Evolutionary conservation across 1,140 invertebrate species (phyloP).

Genomic region (Hyposmocoma kahamanoa): DNA sequence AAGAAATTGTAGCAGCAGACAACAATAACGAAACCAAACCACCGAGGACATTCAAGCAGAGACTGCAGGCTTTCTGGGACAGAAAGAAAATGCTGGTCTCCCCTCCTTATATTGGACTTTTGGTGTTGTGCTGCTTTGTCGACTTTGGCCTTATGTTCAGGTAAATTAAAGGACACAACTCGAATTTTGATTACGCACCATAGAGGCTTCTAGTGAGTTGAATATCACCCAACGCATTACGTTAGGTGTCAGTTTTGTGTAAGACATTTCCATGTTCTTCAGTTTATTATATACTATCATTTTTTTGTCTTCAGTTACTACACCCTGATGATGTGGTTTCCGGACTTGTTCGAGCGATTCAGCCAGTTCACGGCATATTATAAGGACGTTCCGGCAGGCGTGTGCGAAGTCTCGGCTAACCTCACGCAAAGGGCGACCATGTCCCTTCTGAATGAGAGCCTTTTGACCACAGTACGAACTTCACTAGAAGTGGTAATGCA

Average conservation of each 20-base stretch:
- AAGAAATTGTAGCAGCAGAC: slow-evolving; percentile 46
- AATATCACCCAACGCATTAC: no score
- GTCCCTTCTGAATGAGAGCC: no score
- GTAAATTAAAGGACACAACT: no score
- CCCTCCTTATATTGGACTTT: slow-evolving; percentile 68
- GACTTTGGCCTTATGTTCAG: slow-evolving; percentile 76
- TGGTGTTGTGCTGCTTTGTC: slow-evolving; percentile 71
- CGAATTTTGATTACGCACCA: no score
- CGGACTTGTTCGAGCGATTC: slow-evolving; percentile 78
- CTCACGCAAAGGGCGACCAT: no score
- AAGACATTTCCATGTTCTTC: no score
- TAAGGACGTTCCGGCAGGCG: slow-evolving; percentile 69
- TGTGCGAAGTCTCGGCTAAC: slow-evolving; percentile 73
- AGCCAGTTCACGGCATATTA: slow-evolving; percentile 71
- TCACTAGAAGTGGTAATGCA: no score
- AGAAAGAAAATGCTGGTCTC: slow-evolving; percentile 65
- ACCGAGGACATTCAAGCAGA: slow-evolving; percentile 49
- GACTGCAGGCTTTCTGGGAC: slow-evolving; percentile 58
- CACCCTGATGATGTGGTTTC: slow-evolving; percentile 81
- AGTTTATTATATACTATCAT: no score
- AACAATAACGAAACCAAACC: slow-evolving; percentile 63
- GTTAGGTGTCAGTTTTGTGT: no score
- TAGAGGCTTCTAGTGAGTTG: no score
- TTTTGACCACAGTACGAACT: no score
- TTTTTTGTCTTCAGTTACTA: slow-evolving; percentile 74